Conservation (phyloP, 2,888 invertebrate genomes). For the Cantharis flavilabris region DNA sequence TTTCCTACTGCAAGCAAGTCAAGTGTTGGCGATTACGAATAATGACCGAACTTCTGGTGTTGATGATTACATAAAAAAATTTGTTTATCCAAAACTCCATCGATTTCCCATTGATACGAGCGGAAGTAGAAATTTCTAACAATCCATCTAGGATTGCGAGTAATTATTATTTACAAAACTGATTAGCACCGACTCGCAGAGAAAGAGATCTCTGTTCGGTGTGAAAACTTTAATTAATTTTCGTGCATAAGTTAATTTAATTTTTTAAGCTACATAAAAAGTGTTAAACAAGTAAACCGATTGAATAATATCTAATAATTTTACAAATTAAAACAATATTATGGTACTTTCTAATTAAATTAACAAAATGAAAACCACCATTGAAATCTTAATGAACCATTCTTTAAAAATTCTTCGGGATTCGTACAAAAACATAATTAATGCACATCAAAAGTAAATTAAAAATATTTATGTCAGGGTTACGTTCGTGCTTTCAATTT, state of each 20-base stretch:
- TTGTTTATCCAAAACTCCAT: neutral
- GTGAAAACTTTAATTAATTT: neutral
- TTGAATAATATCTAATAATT: neutral
- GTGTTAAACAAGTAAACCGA: neutral
- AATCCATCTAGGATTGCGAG: neutral
- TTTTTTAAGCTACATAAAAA: neutral
- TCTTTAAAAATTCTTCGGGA: neutral
- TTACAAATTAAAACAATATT: neutral
- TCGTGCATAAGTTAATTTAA: neutral
- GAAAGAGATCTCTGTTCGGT: neutral
- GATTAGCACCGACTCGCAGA: neutral
- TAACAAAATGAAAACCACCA: neutral
- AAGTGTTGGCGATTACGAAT: neutral
- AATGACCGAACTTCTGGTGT: neutral
- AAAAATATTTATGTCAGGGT: conserved; percentile 14
- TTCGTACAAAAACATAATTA: neutral
- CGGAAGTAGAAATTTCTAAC: neutral
- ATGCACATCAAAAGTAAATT: neutral
- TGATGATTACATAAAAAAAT: neutral
- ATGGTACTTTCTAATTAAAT: neutral
- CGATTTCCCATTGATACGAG: neutral
- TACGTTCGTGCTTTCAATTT: conserved; percentile 1
- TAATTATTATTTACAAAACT: neutral
- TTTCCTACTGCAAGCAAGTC: neutral
- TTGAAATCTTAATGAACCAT: neutral